Evolutionary conservation across 2,888 invertebrate species (phyloP).

Genomic region (Panzeria rudis): DNA sequence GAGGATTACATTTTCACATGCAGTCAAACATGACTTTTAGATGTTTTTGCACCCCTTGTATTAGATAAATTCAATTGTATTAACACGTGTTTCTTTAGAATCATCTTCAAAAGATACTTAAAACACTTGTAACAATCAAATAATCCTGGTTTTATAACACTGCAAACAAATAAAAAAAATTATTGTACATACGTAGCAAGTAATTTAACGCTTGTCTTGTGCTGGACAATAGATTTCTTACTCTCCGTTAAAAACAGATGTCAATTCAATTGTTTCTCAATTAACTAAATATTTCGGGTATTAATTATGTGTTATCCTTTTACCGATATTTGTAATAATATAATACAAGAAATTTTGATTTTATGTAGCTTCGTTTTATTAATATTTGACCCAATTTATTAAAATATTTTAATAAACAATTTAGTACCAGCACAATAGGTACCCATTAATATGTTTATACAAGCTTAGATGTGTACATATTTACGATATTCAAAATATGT

Average conservation of each 20-base stretch:
- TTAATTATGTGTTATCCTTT: conserved; percentile 51
- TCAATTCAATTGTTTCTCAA: conserved; percentile 73
- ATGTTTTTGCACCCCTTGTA: conserved; percentile 40
- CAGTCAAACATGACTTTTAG: conserved; percentile 39
- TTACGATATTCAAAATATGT: conserved; percentile 15
- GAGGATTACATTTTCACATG: conserved; percentile 56
- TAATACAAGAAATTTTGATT: not conserved
- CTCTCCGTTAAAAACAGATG: conserved; percentile 73
- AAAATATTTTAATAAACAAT: conserved; percentile 55
- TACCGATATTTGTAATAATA: conserved; percentile 13
- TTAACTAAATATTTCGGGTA: conserved; percentile 68
- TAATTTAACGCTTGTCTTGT: conserved; percentile 81
- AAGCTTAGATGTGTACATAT: not conserved
- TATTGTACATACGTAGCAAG: conserved; percentile 69
- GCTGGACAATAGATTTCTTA: conserved; percentile 62
- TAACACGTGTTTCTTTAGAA: conserved; percentile 75
- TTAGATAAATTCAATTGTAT: conserved; percentile 59
- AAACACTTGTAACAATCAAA: conserved; percentile 69
- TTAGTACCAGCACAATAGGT: conserved; percentile 43
- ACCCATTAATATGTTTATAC: not conserved
- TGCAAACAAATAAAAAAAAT: conserved; percentile 19
- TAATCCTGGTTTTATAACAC: conserved; percentile 69
- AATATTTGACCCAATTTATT: conserved; percentile 55
- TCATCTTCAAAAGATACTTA: conserved; percentile 39
- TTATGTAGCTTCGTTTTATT: not conserved